Evolutionary conservation across 2,888 invertebrate genomes (phyloP).

Genomic region (Hypselothyrea guttata): DNA sequence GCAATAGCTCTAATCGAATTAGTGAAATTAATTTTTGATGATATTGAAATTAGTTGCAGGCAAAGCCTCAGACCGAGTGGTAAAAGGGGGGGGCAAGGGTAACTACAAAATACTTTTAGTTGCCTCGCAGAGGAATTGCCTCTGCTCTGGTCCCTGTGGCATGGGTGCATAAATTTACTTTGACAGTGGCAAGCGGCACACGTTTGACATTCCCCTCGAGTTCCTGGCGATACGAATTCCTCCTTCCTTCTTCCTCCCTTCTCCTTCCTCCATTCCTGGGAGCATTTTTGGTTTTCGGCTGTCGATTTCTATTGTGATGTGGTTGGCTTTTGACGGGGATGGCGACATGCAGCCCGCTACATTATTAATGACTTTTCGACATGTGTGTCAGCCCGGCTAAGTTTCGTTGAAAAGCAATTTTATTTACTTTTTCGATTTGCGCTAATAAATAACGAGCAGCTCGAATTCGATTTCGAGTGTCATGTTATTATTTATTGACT

Average conservation of each 20-base stretch:
- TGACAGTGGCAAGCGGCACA: conserved; percentile 71
- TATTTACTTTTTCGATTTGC: conserved; percentile 60
- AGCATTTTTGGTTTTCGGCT: conserved; percentile 24
- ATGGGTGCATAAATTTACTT: conserved; percentile 74
- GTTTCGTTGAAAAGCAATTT: conserved; percentile 71
- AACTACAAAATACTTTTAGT: conserved; percentile 69
- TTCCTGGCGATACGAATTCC: conserved; percentile 11
- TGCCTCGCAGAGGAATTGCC: background rate
- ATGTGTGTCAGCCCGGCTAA: conserved; percentile 76
- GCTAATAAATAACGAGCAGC: conserved; percentile 54
- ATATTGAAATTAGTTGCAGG: conserved; percentile 81
- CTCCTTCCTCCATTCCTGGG: too few species aligned
- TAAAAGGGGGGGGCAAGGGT: conserved; percentile 5
- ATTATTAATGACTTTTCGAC: conserved; percentile 77
- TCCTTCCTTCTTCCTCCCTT: too few species aligned
- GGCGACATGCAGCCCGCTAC: conserved; percentile 33
- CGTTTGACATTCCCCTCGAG: conserved; percentile 66
- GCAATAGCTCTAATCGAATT: conserved; percentile 77
- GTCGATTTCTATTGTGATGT: conserved; percentile 56
- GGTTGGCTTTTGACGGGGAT: conserved; percentile 48
- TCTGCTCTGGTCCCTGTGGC: conserved; percentile 1
- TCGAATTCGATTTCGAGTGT: conserved; percentile 29
- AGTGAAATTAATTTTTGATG: conserved; percentile 82
- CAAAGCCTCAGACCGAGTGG: conserved; percentile 21
- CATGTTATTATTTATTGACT: conserved; percentile 75